Percentiles rank a stretch among this genome's conserved stretches.
phyloP scores from a whole-genome alignment of 2,797 vertebrate species.

The Nyctalus aviator region DNA sequence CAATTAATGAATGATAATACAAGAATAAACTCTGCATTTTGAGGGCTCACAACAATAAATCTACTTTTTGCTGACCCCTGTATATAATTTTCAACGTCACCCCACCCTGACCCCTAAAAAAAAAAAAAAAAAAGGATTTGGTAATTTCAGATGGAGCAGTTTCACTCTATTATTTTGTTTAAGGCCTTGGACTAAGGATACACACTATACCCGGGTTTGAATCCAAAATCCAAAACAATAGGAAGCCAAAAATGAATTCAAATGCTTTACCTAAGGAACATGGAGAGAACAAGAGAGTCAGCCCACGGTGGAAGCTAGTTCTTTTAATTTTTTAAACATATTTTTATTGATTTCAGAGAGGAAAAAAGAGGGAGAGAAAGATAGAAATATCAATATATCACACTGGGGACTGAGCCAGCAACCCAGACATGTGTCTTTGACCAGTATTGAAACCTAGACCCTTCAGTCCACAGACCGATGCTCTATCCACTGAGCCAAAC shows the following conservation, averaged over 20 bases:
- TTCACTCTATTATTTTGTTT: slow-evolving; percentile 33
- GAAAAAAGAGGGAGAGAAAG: too few relatives aligned
- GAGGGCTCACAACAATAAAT: neutral
- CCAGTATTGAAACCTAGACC: too few relatives aligned
- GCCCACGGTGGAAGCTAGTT: neutral
- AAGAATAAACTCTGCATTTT: neutral
- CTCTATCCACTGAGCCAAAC: too few relatives aligned
- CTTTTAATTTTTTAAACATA: neutral
- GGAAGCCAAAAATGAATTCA: neutral
- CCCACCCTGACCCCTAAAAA: neutral
- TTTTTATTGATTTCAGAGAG: too few relatives aligned
- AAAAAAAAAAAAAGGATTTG: neutral
- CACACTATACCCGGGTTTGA: neutral
- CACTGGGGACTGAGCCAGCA: too few relatives aligned
- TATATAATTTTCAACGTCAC: neutral
- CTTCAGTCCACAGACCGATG: too few relatives aligned
- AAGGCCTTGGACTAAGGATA: neutral
- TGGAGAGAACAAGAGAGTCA: neutral
- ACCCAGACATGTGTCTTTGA: too few relatives aligned
- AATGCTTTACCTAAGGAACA: neutral
- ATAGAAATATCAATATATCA: too few relatives aligned
- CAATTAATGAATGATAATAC: neutral
- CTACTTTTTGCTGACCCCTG: neutral
- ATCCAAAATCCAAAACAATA: neutral
- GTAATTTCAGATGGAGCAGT: neutral